phyloP scores from a whole-genome alignment of 2,888 invertebrate species.

The Diadromus collaris region DNA sequence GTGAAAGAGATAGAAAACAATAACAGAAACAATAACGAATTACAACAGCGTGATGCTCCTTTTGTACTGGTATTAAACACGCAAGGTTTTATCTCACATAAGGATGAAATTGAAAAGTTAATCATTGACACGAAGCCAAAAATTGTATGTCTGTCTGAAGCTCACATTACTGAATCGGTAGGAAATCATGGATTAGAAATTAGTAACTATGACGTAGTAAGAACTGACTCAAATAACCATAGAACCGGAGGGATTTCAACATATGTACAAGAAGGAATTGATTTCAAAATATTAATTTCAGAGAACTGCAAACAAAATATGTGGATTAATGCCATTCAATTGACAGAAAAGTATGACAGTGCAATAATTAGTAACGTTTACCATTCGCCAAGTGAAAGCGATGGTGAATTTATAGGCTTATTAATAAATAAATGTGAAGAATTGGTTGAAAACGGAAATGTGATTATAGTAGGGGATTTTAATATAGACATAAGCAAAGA shows the following conservation, averaged over 20 bases:
- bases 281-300: constrained; percentile 20
- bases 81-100: constrained; percentile 48
- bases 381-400: constrained; percentile 48
- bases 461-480: constrained; percentile 43
- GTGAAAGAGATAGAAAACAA: constrained; percentile 11
- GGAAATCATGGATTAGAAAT: constrained; percentile 46
- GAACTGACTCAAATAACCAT: constrained; percentile 44
- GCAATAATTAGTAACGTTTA: constrained; percentile 38
- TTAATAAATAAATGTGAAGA: constrained; percentile 14
- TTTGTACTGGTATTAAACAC: constrained; percentile 28
- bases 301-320: constrained; percentile 2
- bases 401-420: constrained; percentile 36
- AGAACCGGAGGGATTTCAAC: constrained; percentile 51
- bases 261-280: constrained; percentile 39
- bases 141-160: constrained; percentile 51
- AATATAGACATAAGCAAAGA: constrained; percentile 38
- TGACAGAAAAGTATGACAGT: constrained; percentile 38
- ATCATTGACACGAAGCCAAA: constrained; percentile 33
- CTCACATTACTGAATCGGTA: constrained; percentile 41
- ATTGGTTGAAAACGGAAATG: constrained; percentile 6
- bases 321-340: constrained; percentile 33
- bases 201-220: constrained; percentile 31
- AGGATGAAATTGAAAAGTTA: constrained; percentile 56
- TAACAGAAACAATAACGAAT: constrained; percentile 24
- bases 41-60: not conserved